Evolutionary conservation across 1,140 invertebrate species (phyloP).

Genomic region (Bombyx mandarina): DNA sequence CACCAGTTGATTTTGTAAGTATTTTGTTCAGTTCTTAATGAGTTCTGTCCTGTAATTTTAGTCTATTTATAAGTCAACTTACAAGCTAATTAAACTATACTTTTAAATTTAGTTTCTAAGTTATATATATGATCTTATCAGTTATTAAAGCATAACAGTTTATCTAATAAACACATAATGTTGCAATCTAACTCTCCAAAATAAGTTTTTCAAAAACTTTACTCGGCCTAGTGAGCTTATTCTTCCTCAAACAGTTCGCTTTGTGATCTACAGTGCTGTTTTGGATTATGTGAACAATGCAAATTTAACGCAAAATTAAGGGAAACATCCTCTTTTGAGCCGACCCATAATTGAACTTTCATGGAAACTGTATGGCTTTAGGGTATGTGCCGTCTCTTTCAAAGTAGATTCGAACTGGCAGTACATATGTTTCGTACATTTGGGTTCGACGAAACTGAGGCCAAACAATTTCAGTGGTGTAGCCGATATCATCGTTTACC

Average conservation of each 20-base stretch:
- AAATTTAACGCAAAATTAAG: slow-evolving; percentile 16
- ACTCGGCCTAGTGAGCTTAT: too few species aligned
- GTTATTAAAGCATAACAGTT: too few species aligned
- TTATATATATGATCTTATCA: too few species aligned
- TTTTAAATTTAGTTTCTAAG: too few species aligned
- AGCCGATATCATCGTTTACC: slow-evolving; percentile 8
- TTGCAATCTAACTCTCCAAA: too few species aligned
- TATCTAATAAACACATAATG: too few species aligned
- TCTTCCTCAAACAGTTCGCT: neutral
- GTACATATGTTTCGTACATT: slow-evolving; percentile 14
- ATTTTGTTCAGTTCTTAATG: too few species aligned
- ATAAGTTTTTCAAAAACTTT: too few species aligned
- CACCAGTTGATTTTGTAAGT: too few species aligned
- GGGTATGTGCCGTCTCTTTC: neutral
- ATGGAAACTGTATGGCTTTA: slow-evolving; percentile 17
- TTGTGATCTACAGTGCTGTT: slow-evolving; percentile 9
- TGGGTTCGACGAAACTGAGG: slow-evolving; percentile 10
- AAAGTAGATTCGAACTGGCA: slow-evolving; percentile 14
- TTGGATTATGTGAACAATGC: slow-evolving; percentile 12
- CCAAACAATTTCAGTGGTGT: slow-evolving; percentile 12
- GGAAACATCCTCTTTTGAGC: slow-evolving; percentile 19
- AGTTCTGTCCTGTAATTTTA: too few species aligned
- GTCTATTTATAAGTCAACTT: too few species aligned
- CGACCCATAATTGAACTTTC: slow-evolving; percentile 18
- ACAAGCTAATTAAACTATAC: too few species aligned